These are phyloP conservation scores for Myripristis jacobus DNA, from an alignment of 2,797 vertebrate species.

Conservation along the genomic window DNA sequence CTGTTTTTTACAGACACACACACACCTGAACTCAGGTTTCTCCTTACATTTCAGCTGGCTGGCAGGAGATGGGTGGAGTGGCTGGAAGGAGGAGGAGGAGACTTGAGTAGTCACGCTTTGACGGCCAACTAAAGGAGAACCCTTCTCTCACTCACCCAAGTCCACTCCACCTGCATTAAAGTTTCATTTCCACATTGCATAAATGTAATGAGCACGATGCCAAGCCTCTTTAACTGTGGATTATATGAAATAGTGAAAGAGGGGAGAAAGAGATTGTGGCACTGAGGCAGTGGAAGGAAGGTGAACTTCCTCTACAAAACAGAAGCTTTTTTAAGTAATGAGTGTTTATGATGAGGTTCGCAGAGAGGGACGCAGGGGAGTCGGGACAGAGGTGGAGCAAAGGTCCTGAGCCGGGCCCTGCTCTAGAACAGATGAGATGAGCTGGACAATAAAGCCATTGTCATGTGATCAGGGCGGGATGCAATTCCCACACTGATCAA, in stretches of 20 bases:
- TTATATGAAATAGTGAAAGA: slow-evolving; percentile 1
- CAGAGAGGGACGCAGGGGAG: neutral
- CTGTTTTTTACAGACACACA: neutral
- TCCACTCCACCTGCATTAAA: slow-evolving; percentile 12
- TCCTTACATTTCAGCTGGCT: slow-evolving; percentile 30
- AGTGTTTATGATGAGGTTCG: neutral
- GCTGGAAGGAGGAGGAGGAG: neutral
- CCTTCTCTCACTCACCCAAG: slow-evolving; percentile 34
- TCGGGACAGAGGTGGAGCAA: neutral
- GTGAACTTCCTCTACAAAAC: too few species aligned
- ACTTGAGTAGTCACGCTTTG: slow-evolving; percentile 49
- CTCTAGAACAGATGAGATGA: slow-evolving; percentile 43
- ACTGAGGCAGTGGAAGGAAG: too few species aligned
- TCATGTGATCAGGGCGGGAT: slow-evolving; percentile 55
- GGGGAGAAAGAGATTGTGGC: neutral
- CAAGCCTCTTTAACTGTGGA: slow-evolving; percentile 14
- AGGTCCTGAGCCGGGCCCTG: slow-evolving; percentile 19
- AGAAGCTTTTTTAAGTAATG: too few species aligned
- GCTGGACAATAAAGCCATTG: slow-evolving; percentile 72
- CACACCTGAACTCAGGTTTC: slow-evolving; percentile 28
- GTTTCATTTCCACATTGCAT: slow-evolving; percentile 23
- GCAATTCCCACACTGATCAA: slow-evolving; percentile 61
- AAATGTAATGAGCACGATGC: slow-evolving; percentile 36
- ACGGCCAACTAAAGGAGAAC: slow-evolving; percentile 36
- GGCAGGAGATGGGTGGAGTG: slow-evolving; percentile 16